Evolutionary conservation across 2,113 vertebrate species (phyloP).

Genomic region (Dicrurus megarhynchus): DNA sequence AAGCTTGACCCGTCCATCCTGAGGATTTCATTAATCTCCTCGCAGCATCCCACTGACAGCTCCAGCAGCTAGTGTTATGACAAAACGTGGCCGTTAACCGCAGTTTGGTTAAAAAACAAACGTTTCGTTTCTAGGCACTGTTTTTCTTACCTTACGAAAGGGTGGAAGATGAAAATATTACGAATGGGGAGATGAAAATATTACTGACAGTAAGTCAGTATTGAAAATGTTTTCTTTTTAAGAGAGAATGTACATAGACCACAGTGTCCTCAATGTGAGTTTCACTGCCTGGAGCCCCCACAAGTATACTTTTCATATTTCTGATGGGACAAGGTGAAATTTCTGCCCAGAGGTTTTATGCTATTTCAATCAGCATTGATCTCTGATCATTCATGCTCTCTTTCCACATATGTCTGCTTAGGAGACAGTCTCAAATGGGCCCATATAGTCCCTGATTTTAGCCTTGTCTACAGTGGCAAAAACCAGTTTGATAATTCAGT

Average conservation of each 20-base stretch:
- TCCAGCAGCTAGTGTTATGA: slow-evolving; percentile 17
- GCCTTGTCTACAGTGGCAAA: background rate
- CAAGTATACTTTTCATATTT: background rate
- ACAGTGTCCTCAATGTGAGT: background rate
- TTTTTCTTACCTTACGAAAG: slow-evolving; percentile 27
- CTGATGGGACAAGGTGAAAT: background rate
- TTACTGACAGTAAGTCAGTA: slow-evolving; percentile 38
- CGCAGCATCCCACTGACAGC: background rate
- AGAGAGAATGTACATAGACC: background rate
- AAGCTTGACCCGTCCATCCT: slow-evolving; percentile 5
- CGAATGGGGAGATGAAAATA: slow-evolving; percentile 34
- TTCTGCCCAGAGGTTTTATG: background rate
- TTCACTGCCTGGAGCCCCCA: background rate
- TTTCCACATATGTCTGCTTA: background rate
- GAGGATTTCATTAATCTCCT: slow-evolving; percentile 9
- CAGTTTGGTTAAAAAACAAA: slow-evolving; percentile 3
- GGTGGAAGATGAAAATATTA: slow-evolving; percentile 28
- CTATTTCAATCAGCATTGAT: background rate
- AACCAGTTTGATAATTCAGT: background rate
- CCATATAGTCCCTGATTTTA: background rate
- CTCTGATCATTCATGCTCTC: background rate
- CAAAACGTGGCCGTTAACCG: background rate
- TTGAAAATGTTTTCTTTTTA: slow-evolving; percentile 34
- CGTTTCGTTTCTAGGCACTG: background rate
- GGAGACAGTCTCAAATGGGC: background rate